These are phyloP conservation scores for Heliconius eleuchia DNA, from an alignment of 1,140 invertebrate genomes.

Conservation along the genomic window DNA sequence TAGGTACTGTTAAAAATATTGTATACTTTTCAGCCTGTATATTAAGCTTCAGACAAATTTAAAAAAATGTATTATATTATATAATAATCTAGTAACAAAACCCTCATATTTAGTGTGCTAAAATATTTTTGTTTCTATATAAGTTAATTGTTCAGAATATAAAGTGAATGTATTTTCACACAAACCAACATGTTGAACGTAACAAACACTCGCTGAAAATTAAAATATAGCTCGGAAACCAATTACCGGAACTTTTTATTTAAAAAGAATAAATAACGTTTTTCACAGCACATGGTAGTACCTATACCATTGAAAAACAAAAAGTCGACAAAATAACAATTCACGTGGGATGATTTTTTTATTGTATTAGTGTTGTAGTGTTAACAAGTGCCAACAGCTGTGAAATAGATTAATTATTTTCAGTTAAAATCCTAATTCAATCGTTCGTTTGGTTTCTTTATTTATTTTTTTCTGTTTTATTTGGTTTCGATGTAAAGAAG, in stretches of 20 bases:
- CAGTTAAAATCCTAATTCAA: background rate
- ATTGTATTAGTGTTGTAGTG: constrained; percentile 17
- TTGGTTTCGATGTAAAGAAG: background rate
- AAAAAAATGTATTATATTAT: no score
- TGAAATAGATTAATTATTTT: constrained; percentile 1
- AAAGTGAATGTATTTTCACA: background rate
- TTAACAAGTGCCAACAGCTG: background rate
- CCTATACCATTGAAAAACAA: constrained; percentile 13
- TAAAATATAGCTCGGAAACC: background rate
- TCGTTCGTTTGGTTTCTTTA: background rate
- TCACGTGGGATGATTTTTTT: constrained; percentile 5
- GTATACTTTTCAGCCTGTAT: no score
- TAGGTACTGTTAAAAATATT: no score
- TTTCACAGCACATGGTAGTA: background rate
- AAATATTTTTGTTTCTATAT: no score
- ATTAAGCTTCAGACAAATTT: no score
- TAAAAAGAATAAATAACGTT: constrained; percentile 17
- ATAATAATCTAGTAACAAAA: no score
- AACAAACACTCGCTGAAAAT: background rate
- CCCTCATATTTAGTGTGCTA: no score
- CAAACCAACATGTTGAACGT: background rate
- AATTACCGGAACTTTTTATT: constrained; percentile 1
- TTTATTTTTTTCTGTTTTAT: background rate
- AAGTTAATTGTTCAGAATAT: background rate
- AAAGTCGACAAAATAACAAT: constrained; percentile 6